phyloP scores from a whole-genome alignment of 2,113 vertebrate genomes.

The Pao palembangensis region DNA sequence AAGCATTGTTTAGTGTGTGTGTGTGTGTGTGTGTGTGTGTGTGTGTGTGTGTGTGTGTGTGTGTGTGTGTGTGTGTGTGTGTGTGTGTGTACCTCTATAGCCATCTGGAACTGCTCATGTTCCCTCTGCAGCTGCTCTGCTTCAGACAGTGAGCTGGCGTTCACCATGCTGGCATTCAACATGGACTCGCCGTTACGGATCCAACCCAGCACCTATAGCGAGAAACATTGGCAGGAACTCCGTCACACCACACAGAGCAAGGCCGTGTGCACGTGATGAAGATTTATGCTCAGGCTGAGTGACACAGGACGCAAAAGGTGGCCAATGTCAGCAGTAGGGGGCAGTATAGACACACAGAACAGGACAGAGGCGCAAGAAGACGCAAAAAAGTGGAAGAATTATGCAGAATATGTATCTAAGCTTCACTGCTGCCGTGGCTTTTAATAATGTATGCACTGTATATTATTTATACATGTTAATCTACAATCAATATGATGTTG shows the following conservation, averaged over 20 bases:
- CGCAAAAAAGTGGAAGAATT: neutral
- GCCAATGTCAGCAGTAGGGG: neutral
- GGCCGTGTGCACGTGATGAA: no score
- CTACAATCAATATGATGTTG: neutral
- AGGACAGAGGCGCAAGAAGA: neutral
- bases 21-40: slow-evolving; percentile 8
- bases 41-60: slow-evolving; percentile 8
- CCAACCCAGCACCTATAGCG: slow-evolving; percentile 89
- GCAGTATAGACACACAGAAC: neutral
- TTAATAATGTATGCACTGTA: no score
- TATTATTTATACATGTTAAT: neutral
- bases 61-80: slow-evolving; percentile 14
- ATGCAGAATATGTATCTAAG: neutral
- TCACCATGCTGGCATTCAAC: slow-evolving; percentile 95
- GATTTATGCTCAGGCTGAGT: no score
- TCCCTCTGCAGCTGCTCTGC: slow-evolving; percentile 97
- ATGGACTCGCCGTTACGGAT: slow-evolving; percentile 97
- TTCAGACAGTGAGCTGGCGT: slow-evolving; percentile 94
- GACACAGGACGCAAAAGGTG: neutral
- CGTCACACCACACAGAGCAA: no score
- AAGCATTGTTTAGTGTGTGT: neutral
- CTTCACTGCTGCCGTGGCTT: neutral
- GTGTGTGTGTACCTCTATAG: slow-evolving; percentile 59
- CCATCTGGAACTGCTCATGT: slow-evolving; percentile 93
- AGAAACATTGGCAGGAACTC: neutral